These are phyloP conservation scores for Luidia sarsii DNA, from an alignment of 53 echinoderm and acorn worm species.

Conservation along the genomic window DNA sequence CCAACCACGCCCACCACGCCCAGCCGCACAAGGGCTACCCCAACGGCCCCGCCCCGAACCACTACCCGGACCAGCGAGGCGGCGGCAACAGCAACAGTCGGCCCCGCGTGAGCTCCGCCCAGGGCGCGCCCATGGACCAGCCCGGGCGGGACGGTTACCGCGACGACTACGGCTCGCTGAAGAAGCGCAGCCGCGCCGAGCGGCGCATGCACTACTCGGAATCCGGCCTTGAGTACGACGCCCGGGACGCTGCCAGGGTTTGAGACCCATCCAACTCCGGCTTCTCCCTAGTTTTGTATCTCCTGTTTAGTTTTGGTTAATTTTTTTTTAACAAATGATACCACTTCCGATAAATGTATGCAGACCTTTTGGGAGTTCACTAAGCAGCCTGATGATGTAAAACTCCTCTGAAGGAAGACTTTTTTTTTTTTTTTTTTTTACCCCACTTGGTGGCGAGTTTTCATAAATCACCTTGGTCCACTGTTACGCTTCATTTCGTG, in stretches of 20 bases:
- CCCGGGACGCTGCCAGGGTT: constrained; percentile 22
- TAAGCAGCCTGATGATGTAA: too few species aligned
- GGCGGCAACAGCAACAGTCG: constrained; percentile 20
- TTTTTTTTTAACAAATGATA: too few species aligned
- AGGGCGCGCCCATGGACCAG: constrained; percentile 21
- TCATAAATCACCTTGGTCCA: too few species aligned
- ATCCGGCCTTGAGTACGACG: constrained; percentile 27
- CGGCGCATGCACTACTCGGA: constrained; percentile 32
- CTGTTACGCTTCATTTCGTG: too few species aligned
- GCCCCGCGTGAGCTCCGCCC: constrained; percentile 30
- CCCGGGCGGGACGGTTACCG: neutral
- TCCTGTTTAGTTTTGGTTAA: too few species aligned
- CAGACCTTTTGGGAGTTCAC: too few species aligned
- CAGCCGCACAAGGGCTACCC: constrained; percentile 42
- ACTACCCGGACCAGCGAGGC: neutral
- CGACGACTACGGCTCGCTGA: constrained; percentile 15
- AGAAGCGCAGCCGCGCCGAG: constrained; percentile 6
- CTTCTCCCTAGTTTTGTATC: too few species aligned
- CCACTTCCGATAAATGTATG: too few species aligned
- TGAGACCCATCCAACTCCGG: neutral
- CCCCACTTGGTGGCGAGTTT: too few species aligned
- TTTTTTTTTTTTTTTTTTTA: too few species aligned
- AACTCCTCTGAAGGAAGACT: too few species aligned
- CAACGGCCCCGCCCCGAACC: constrained; percentile 36
- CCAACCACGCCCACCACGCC: neutral